Percentiles rank a stretch among this genome's conserved stretches.
These are phyloP conservation scores for Serrognathus titanus DNA, from an alignment of 2,888 invertebrate species.

Conservation along the genomic window DNA sequence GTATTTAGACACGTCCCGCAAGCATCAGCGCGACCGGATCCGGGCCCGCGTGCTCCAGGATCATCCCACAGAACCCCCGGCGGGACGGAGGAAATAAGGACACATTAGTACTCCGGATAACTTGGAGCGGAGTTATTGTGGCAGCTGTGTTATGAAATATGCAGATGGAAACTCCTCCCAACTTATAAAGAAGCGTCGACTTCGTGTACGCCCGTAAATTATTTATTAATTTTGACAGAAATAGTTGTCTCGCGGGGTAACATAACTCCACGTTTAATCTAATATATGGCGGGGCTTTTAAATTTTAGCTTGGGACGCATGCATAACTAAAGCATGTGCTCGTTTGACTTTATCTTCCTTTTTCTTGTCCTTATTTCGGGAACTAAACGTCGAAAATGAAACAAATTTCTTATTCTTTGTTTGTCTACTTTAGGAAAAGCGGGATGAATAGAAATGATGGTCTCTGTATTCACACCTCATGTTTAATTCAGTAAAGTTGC, in stretches of 20 bases:
- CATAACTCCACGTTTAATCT: neutral
- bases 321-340: too few relatives aligned
- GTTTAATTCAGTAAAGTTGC: too few relatives aligned
- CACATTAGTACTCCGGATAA: slow-evolving; percentile 26
- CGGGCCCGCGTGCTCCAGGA: slow-evolving; percentile 28
- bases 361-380: too few relatives aligned
- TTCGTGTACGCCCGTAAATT: neutral
- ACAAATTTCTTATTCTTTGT: too few relatives aligned
- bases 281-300: too few relatives aligned
- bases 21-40: slow-evolving; percentile 30
- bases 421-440: too few relatives aligned
- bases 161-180: neutral
- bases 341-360: too few relatives aligned
- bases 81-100: slow-evolving; percentile 20
- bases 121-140: slow-evolving; percentile 18
- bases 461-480: too few relatives aligned
- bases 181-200: neutral
- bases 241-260: neutral
- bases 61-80: slow-evolving; percentile 26
- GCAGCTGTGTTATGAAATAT: slow-evolving; percentile 14
- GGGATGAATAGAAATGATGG: too few relatives aligned
- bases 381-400: too few relatives aligned
- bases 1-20: slow-evolving; percentile 35
- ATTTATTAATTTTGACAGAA: neutral
- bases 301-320: too few relatives aligned